Evolutionary conservation across 1,140 invertebrate species (phyloP), one percentile per base, ranked within the genome.

Genomic region (Lethocerus indicus): DNA sequence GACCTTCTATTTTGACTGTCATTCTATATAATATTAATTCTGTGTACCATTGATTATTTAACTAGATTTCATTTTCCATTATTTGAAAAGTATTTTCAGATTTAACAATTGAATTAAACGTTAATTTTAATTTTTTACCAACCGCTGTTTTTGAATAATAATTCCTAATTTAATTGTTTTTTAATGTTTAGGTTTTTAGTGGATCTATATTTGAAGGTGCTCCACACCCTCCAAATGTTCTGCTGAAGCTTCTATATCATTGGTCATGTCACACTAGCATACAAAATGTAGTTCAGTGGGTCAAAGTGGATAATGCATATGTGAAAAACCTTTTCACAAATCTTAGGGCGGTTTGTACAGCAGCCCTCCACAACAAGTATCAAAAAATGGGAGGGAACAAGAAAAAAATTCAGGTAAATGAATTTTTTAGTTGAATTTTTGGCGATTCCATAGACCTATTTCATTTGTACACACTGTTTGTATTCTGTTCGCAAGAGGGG

Each of bases 251-350:
- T 0, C 79, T 91, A 24, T 91, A 90, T 62, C 86, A 91, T 61
- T 91, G 87, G 87, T 73, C 81, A 0, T 89, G 85, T 60, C 86
- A 90, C 58, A 90, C 87, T 1, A 83, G 82, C 49, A 79, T 88
- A 12, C 78, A 82, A 57, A 91, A 89, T 60, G 83, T 90, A 12
- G 73, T 85, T 0, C 81, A 84, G 39, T 90, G 86, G 87, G 77
- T 89, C 0, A 89, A 89, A 68, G 83, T 81, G 1, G 75, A 81
- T 41, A 81, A 80, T 57, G 61, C 79, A 7, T 83, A 81, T 57
- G 71, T 84, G 0, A 83, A 83, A 61, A 78, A 78, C 13, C 74
- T 88, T 52, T 87, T 81, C 54, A 83, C 82, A 0, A 79, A 81
- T 71, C 62, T 89, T 28, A 67, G 86, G 39, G 78, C 81, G 12